phyloP scores from a whole-genome alignment of 2,113 vertebrate genomes.

The Tragelaphus strepsiceros region DNA sequence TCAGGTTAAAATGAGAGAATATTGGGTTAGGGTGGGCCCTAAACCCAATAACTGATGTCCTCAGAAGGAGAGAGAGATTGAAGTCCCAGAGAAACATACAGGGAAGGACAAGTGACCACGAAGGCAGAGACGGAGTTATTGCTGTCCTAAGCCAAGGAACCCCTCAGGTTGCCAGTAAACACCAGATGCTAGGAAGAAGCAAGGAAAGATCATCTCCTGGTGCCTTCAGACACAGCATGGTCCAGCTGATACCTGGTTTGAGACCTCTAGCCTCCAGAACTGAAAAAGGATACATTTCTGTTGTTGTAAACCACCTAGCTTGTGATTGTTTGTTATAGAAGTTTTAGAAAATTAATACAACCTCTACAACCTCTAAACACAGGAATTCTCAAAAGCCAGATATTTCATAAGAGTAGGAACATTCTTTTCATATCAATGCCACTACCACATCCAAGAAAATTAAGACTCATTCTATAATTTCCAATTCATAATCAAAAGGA shows the following conservation, averaged over 20 bases:
- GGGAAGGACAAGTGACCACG: background rate
- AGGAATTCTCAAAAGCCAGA: background rate
- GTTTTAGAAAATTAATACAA: background rate
- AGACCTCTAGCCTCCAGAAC: background rate
- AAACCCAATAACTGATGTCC: background rate
- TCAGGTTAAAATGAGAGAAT: background rate
- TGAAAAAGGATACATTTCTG: background rate
- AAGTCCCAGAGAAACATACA: background rate
- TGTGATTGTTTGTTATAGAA: background rate
- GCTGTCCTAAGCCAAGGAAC: background rate
- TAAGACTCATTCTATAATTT: background rate
- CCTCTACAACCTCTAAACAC: background rate
- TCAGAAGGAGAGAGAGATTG: background rate
- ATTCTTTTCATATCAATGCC: background rate
- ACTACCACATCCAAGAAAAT: background rate
- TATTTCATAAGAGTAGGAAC: background rate
- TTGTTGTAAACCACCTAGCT: background rate
- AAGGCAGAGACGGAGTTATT: background rate
- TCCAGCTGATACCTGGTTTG: background rate
- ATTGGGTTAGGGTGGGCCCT: background rate
- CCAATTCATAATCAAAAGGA: background rate
- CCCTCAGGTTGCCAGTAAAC: background rate
- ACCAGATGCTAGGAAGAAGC: background rate
- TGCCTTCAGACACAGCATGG: background rate
- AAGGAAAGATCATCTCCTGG: background rate